Base-by-base conservation (phyloP, 2,797 vertebrate species). In the Mallotus villosus region DNA sequence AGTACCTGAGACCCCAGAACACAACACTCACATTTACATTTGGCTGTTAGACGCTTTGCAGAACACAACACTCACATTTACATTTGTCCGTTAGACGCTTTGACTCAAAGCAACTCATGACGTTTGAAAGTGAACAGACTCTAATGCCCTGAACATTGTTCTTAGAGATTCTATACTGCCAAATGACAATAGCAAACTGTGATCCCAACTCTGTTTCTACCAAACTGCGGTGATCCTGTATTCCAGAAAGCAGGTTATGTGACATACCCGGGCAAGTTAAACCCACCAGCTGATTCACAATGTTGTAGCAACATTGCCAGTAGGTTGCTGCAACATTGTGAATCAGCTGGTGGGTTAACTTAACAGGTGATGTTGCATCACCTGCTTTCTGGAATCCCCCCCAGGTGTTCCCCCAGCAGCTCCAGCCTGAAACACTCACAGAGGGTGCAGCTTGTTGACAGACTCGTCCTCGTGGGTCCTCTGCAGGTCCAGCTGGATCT, bases 401-500 rank as follows among this genome's bases (percentile, higher is more conserved):
- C n/a, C 51, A 46, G 41, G 41, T 46, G 41, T 3, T 6, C 17
- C 17, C 1, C 2, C 51, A 19, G 16, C 51, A 62, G 14, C 21
- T 37, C 46, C 19, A 21, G 4, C 25, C 21, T 22, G 60, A 9
- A 32, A 62, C 24, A 85, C 96, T 95, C 92, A 99, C 97, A 99
- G 89, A 3, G 97, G 98, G 82, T 99, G 97, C 21, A 99, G 92
- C 77, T 99, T 99, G 93, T 99, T 98, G 86, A 99, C 98, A 53
- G 97, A 97, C 86, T 99, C 98, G 37, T 99, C 97, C 86, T 98
- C 98, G 0, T 99, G 98, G 17, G 97, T 99, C 85, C 97, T 95
- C 86, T 99, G 98, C 59, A 99, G 89, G 87, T 99, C 98, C 76
- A 99, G 84, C 74, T 95, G 95, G 82, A 99, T 98, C 90, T 99